Base-by-base conservation (phyloP, 1,140 invertebrate genomes). In the Mercenaria mercenaria region DNA sequence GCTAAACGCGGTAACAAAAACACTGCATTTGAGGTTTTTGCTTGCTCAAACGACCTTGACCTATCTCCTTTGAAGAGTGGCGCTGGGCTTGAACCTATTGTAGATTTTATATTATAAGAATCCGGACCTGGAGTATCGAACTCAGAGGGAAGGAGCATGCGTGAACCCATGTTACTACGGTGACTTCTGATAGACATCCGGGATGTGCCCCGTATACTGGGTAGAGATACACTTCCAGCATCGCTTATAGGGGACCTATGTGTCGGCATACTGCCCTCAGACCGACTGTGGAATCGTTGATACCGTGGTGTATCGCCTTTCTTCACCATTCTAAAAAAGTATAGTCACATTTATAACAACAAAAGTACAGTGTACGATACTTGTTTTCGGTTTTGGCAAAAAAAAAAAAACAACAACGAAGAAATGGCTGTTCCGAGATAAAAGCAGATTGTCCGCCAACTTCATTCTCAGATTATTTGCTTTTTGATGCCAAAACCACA, bases 81-180 rank as follows among this genome's bases (percentile, higher is more conserved):
- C 1, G 79, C 92, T 15, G 82, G 61, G n/a, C 76, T 56, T 59
- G 37, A n/a, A 13, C 92, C 92, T 18, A 92, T 90, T 0, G 89
- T 90, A 0, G 92, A 82, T 69, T 89, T 87, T 0, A 92, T 85
- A 52, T 90, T 90, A 52, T 92, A 92, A 6, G 56, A 61, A 74
- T 91, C 91, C 26, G 92, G 92, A 6, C 84, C 92, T 23, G 92
- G 92, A 0, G 92, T 92, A 34, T 83, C 83, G 34, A 89, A 89
- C 0, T 89, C 88, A 32, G 88, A 74, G 18, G 88, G 88, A 26
- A 89, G 67, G 32, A 47, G 32, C 69, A 89, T 67, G 15, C 81
- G 79, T 8, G 86, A 88, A 0, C 61, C 76, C 76, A 81, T 81
- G 64, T 84, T 83, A 47, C 81, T 89, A 15, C 88, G 47, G 52